Percentiles rank a stretch among this genome's conserved stretches.
phyloP scores from a whole-genome alignment of 2,797 vertebrate species.

The Gallirallus australis region DNA sequence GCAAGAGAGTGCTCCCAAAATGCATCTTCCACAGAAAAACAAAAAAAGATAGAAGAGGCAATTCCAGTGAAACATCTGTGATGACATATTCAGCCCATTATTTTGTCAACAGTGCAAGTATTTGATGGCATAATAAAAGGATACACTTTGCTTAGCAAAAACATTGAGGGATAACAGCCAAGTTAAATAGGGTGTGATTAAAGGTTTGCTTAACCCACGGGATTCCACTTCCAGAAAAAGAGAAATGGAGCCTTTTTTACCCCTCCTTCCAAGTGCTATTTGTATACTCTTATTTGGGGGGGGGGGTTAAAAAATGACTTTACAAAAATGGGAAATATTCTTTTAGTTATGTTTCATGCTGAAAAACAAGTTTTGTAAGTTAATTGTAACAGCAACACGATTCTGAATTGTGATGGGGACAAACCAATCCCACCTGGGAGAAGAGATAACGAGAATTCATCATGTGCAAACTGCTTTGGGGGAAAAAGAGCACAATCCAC shows the following conservation, averaged over 20 bases:
- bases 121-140: conserved; percentile 60
- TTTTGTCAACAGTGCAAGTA: conserved; percentile 64
- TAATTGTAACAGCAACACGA: background rate
- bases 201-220: conserved; percentile 32
- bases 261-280: background rate
- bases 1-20: conserved; percentile 56
- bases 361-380: background rate
- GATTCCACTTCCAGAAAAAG: conserved; percentile 54
- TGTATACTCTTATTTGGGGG: background rate
- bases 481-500: conserved; percentile 27
- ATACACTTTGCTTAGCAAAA: conserved; percentile 64
- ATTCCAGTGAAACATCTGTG: conserved; percentile 62
- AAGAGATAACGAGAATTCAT: conserved; percentile 48
- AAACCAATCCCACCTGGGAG: conserved; percentile 10
- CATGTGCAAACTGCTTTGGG: conserved; percentile 21
- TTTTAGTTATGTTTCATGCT: background rate
- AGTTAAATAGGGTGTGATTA: conserved; percentile 37
- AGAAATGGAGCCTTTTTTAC: conserved; percentile 8
- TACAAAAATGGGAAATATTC: conserved; percentile 18
- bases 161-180: conserved; percentile 29
- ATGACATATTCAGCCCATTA: conserved; percentile 59
- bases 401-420: background rate
- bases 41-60: conserved; percentile 46
- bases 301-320: background rate
- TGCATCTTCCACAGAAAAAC: conserved; percentile 29